Evolutionary conservation across 2,113 vertebrate genomes (phyloP), one percentile per base, ranked within the genome.

Genomic region (Indicator indicator): DNA sequence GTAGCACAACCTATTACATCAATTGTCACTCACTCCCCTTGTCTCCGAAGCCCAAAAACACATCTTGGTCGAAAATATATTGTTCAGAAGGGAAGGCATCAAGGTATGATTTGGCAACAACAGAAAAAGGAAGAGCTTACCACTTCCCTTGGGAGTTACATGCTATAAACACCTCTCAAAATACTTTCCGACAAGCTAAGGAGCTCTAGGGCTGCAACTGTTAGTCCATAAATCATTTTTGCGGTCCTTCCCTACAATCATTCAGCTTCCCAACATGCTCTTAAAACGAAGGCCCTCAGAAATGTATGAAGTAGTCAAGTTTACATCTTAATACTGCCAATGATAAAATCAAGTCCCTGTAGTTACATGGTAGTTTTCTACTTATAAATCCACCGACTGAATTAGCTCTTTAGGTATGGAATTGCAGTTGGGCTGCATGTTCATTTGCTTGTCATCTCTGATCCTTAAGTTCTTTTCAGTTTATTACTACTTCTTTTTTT

Each of bases 101-200:
- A 67, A 90, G 54, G 58, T 56, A 78, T 1, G 12, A 72, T 81
- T 75, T 96, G 65, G 83, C 58, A 93, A 82, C 40, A 94, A 67
- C 17, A 85, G 50, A 70, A 83, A 71, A 78, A 69, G 55, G 50
- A 90, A 70, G 67, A 92, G 40, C 50, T 54, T 84, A 63, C 18
- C 54, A 33, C 44, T 89, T 86, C 46, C 78, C 58, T 40, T 68
- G 58, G 65, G 80, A 90, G 20, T 75, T 75, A 72, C 78, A 62
- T 75, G 50, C 70, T 90, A 30, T 71, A 79, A 88, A 87, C 63
- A 82, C 59, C 14, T 90, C 81, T 81, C 73, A 84, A 55, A 56
- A n/a, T 87, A 82, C 63, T 82, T 93, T 86, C 63, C 79, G 89
- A 90, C 93, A 82, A 92, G 42, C 59, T 84, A 79, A 86, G 56